A percentile compares a stretch with the other conserved stretches of the same genome.
phyloP scores from a whole-genome alignment of 2,113 vertebrate species.

The Corythornis cristatus region DNA sequence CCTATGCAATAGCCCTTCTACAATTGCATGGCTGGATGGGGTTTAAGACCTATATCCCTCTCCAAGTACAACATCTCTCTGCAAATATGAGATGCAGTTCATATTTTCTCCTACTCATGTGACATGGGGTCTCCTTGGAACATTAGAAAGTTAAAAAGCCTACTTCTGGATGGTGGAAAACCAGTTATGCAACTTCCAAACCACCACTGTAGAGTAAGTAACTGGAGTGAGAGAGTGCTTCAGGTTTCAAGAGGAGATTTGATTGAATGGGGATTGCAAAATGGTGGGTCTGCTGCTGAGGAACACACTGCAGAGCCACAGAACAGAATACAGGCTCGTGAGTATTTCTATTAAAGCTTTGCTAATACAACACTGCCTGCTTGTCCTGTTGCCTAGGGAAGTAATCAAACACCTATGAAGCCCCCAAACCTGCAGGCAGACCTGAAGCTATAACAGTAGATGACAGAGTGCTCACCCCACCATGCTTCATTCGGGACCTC shows the following conservation, averaged over 20 bases:
- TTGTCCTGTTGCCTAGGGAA: background rate
- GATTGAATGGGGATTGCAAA: background rate
- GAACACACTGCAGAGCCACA: background rate
- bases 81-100: too few relatives aligned
- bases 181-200: background rate
- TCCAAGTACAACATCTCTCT: too few relatives aligned
- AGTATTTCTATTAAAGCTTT: background rate
- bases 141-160: background rate
- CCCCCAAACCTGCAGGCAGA: background rate
- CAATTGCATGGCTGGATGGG: background rate
- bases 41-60: fast-evolving
- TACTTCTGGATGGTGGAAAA: background rate
- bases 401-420: background rate
- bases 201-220: background rate
- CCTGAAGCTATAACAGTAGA: background rate
- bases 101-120: background rate
- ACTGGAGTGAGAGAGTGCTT: background rate
- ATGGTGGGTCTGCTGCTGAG: background rate
- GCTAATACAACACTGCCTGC: background rate
- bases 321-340: background rate
- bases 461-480: background rate
- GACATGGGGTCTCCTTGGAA: background rate
- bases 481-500: background rate
- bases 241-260: background rate
- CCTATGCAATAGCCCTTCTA: background rate